Evolutionary conservation across 2,888 invertebrate species (phyloP).

Genomic region (Oxycera nigricornis): DNA sequence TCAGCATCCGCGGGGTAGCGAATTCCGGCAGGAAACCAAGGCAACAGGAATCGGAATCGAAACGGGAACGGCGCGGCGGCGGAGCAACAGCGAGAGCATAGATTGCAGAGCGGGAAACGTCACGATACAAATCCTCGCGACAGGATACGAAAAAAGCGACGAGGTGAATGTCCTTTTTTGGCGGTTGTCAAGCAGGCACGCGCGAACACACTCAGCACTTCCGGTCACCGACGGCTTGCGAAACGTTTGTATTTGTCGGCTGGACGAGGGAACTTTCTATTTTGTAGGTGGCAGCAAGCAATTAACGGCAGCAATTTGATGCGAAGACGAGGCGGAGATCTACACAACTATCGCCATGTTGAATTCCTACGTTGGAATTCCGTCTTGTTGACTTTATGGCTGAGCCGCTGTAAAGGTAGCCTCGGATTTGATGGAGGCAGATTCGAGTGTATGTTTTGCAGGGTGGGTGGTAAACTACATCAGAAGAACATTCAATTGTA

Average conservation of each 20-base stretch:
- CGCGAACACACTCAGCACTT: conserved; percentile 1
- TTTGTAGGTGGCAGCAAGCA: conserved; percentile 26
- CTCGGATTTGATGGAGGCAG: neutral
- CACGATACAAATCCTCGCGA: conserved; percentile 47
- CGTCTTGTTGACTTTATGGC: conserved; percentile 22
- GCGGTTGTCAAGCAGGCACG: conserved; percentile 24
- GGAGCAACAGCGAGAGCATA: too few relatives aligned
- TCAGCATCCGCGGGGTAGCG: neutral
- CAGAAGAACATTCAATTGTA: neutral
- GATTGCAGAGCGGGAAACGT: neutral
- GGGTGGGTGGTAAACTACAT: too few relatives aligned
- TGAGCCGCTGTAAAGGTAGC: neutral
- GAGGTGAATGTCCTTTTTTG: conserved; percentile 22
- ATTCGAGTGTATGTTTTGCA: neutral
- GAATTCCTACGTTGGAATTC: conserved; percentile 38
- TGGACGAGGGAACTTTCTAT: conserved; percentile 26
- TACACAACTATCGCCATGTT: conserved; percentile 44
- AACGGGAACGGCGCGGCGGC: neutral
- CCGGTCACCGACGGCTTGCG: conserved; percentile 20
- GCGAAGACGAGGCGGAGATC: conserved; percentile 29
- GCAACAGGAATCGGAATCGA: too few relatives aligned
- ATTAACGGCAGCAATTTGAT: conserved; percentile 9
- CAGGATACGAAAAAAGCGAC: conserved; percentile 37
- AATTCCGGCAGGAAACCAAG: neutral
- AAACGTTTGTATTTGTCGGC: neutral